Evolutionary conservation across 2,888 invertebrate species (phyloP).

Genomic region (Zaprionus lineosus): DNA sequence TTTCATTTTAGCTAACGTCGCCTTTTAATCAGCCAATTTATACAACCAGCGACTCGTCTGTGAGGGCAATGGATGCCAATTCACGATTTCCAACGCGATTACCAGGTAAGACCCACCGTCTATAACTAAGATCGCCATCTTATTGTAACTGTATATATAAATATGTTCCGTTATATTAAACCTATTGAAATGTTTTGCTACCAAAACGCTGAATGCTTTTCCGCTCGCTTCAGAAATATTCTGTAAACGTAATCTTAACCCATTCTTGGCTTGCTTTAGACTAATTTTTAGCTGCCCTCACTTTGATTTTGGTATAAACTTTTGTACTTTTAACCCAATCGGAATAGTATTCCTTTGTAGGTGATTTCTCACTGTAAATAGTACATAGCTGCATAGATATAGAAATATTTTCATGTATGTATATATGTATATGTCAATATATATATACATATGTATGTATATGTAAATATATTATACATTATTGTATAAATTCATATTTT

Average conservation of each 20-base stretch:
- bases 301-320: constrained; percentile 42
- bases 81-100: constrained; percentile 65
- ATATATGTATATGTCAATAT: no score
- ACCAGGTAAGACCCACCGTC: constrained; percentile 59
- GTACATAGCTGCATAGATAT: constrained; percentile 18
- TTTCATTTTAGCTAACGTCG: constrained; percentile 42
- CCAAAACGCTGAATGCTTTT: constrained; percentile 40
- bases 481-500: constrained; percentile 39
- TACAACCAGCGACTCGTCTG: constrained; percentile 29
- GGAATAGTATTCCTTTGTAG: constrained; percentile 28
- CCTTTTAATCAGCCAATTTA: constrained; percentile 49
- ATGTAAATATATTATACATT: constrained; percentile 28
- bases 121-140: constrained; percentile 20
- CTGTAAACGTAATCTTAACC: constrained; percentile 41
- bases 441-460: constrained; percentile 21
- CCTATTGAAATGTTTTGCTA: constrained; percentile 17
- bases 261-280: constrained; percentile 47
- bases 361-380: constrained; percentile 24
- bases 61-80: constrained; percentile 66
- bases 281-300: constrained; percentile 35
- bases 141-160: constrained; percentile 33
- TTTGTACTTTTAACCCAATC: constrained; percentile 66
- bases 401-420: no score
- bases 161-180: constrained; percentile 24
- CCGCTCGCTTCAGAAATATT: constrained; percentile 48